Conservation (phyloP, 2,888 invertebrate species). For the Gisinianus flammeolus region DNA sequence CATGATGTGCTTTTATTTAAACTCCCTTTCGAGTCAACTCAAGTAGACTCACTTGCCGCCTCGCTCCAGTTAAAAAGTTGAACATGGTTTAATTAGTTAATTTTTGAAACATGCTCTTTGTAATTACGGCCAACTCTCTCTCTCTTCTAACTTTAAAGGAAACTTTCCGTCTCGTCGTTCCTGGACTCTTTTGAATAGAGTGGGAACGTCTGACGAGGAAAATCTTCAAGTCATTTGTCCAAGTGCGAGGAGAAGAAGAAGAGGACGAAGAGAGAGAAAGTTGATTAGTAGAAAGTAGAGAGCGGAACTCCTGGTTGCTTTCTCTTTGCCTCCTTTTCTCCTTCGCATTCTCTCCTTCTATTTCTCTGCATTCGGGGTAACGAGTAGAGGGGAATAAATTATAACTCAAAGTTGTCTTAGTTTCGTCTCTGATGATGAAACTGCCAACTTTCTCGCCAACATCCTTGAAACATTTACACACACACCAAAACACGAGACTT, state of each 20-base stretch:
- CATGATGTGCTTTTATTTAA: no score
- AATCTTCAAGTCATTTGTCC: slow-evolving; percentile 13
- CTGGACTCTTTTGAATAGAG: no score
- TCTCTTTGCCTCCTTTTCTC: no score
- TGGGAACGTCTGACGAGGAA: background rate
- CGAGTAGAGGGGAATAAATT: slow-evolving; percentile 23
- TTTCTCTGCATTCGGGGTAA: background rate
- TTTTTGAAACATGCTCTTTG: slow-evolving; percentile 17
- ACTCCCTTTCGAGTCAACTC: no score
- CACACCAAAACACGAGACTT: background rate
- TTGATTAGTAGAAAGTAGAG: background rate
- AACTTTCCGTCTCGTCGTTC: background rate
- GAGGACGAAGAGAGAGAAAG: slow-evolving; percentile 8
- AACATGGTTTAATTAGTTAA: slow-evolving; percentile 8
- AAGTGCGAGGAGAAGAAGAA: slow-evolving; percentile 3
- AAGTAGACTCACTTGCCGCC: no score
- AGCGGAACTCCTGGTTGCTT: no score
- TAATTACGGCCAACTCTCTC: background rate
- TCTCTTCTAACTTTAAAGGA: slow-evolving; percentile 5
- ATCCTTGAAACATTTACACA: slow-evolving; percentile 6
- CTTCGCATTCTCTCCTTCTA: no score
- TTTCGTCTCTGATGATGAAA: slow-evolving; percentile 14
- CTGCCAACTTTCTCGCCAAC: slow-evolving; percentile 18
- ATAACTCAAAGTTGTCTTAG: slow-evolving; percentile 18
- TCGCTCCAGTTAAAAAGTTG: background rate